Evolutionary conservation across 1,140 invertebrate species (phyloP), one percentile per base, ranked within the genome.

Genomic region (Rhagoletis zephyria): DNA sequence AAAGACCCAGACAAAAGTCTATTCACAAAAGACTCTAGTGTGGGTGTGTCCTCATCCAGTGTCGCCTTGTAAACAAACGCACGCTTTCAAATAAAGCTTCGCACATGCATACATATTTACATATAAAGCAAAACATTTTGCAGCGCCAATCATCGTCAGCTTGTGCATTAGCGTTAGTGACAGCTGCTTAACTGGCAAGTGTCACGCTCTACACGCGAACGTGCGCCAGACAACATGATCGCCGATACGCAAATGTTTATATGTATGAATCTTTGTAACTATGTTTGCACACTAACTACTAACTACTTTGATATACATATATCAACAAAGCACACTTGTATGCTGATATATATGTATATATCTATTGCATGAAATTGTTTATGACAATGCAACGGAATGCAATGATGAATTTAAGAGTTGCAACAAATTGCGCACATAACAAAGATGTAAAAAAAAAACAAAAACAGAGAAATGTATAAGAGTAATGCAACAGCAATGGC

Each of bases 61-160:
- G 56, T 5, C 48, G 74, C 45, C 74, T 81, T 81, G 48, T 30
- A 19, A 30, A 30, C 30, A 5, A 56, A 59, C 48, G 19, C 74
- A 81, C 45, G 74, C 74, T 81, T 81, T 19, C 48, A 56, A 51
- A 81, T 16, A 81, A 81, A 81, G 42, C 30, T 30, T 63, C 40
- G 40, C 67, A 42, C 6, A 12, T 19, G 14, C 65, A 67, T 67
- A 67, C 65, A 67, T 60, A 60, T 60, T 0, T 12, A n/a, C 4
- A 67, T 30, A 16, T 12, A 56, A 77, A 77, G 70, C 70, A 56
- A 81, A 81, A 5, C 74, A 59, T 81, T 81, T 81, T 81, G 48
- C 74, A n/a, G 74, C 74, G n/a, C 74, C 74, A 81, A 81, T 81
- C 74, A 81, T 56, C 74, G 48, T 81, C 74, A 51, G 45, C 74